Base-by-base conservation (phyloP, 2,797 vertebrate genomes). In the Ctenopoma multispine region DNA sequence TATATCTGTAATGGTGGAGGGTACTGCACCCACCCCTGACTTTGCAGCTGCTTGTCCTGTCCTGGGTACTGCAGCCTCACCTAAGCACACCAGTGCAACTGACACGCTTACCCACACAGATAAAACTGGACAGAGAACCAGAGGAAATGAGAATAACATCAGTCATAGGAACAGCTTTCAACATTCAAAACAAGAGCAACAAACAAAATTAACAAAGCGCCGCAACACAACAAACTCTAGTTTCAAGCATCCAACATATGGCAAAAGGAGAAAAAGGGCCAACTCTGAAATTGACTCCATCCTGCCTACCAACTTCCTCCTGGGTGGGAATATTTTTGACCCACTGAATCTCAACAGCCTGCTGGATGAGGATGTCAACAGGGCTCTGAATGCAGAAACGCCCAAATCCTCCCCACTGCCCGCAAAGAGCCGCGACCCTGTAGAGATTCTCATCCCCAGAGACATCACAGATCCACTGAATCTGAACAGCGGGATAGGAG, bases 241-340 rank as follows among this genome's bases (percentile, higher is more conserved):
- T 6, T 95, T 96, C 83, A 97, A 97, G 79, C 95, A 96, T 81
- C 96, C 96, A 0, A 77, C 87, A 7, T 91, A 94, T 14, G 95
- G 96, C 76, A 97, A 97, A 81, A 93, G 96, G 54, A 93, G 97
- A 4, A 92, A 96, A 54, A 91, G 96, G 63, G 94, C 95, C 41
- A 96, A 95, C 82, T 98, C 97, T 0, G 97, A 98, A 79, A 97
- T 96, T 36, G 96, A 97, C 86, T 96, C 96, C 0, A 95, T 97
- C 44, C 93, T 98, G 40, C 97, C 97, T 0, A 97, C 96, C 66
- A 96, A 97, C 81, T 98, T 98, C 71, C 95, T 97, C 12, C 72
- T 98, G 64, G 97, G 97, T 6, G 97, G 97, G 14, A 98, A 98
- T 87, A 98, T 98, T 72, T 97, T 97, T 67, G 97, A 98, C 83